Evolutionary conservation across 2,888 invertebrate genomes (phyloP).

Genomic region (Dascillus cervinus): DNA sequence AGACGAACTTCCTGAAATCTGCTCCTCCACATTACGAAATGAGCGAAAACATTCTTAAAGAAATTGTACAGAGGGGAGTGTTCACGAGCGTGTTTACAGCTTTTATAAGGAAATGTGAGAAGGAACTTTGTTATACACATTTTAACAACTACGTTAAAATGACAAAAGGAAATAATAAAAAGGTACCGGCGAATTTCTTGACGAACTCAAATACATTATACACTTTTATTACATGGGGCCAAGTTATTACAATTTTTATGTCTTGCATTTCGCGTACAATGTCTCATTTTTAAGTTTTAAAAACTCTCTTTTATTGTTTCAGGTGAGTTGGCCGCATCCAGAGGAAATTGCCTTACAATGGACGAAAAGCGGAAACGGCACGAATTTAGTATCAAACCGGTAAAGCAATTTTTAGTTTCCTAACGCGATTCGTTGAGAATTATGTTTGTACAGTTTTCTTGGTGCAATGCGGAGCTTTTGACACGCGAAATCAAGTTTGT

Average conservation of each 20-base stretch:
- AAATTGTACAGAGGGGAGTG: background rate
- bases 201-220: background rate
- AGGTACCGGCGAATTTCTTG: constrained; percentile 1
- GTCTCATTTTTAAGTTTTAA: constrained; percentile 9
- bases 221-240: background rate
- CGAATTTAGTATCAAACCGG: no score
- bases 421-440: background rate
- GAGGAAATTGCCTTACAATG: constrained; percentile 23
- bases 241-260: constrained; percentile 7
- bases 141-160: constrained; percentile 11
- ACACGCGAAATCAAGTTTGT: no score
- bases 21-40: background rate
- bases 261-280: constrained; percentile 10
- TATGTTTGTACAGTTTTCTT: no score
- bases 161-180: constrained; percentile 13
- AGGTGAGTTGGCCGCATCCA: constrained; percentile 10
- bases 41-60: background rate
- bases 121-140: constrained; percentile 9
- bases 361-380: no score
- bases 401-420: no score
- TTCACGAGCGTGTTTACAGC: constrained; percentile 4
- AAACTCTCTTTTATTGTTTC: constrained; percentile 9
- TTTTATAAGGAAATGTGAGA: constrained; percentile 7
- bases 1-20: background rate
- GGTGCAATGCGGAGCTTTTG: no score